phyloP scores from a whole-genome alignment of 2,888 invertebrate genomes.

The Euplagia quadripunctaria region DNA sequence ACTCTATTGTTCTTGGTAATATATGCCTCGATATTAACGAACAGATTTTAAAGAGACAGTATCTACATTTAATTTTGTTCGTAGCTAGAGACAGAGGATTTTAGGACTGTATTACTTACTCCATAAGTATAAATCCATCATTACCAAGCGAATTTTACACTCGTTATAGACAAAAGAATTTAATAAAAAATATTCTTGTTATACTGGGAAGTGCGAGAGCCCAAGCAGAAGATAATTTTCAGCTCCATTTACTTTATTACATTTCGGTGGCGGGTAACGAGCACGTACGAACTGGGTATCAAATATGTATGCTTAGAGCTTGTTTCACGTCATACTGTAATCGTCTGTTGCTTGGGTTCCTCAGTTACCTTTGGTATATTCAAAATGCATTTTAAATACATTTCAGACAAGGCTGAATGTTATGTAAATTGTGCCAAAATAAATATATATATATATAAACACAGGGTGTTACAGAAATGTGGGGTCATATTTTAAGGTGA shows the following conservation, averaged over 20 bases:
- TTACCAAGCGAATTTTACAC: not conserved
- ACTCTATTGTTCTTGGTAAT: no score
- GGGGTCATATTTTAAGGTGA: no score
- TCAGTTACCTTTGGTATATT: not conserved
- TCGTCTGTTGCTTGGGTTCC: conserved; percentile 36
- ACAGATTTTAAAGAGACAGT: no score
- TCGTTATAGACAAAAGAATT: not conserved
- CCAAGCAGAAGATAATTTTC: conserved; percentile 68
- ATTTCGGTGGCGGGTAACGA: conserved; percentile 62
- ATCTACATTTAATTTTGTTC: no score
- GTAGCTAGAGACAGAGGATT: not conserved
- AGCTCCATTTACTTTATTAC: conserved; percentile 75
- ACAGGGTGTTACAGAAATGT: no score
- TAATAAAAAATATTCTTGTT: conserved; percentile 59
- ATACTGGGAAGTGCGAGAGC: conserved; percentile 58
- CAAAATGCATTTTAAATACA: not conserved
- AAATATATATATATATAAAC: not conserved
- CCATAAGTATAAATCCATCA: not conserved
- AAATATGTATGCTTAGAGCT: conserved; percentile 42
- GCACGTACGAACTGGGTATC: conserved; percentile 47
- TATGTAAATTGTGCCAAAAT: not conserved
- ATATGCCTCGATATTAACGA: no score
- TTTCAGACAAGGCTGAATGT: not conserved
- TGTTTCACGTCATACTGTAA: conserved; percentile 31
- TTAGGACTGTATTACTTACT: not conserved